Conservation (phyloP, 92 coral and sea anemone genomes). For the Palythoa grandiflora region DNA sequence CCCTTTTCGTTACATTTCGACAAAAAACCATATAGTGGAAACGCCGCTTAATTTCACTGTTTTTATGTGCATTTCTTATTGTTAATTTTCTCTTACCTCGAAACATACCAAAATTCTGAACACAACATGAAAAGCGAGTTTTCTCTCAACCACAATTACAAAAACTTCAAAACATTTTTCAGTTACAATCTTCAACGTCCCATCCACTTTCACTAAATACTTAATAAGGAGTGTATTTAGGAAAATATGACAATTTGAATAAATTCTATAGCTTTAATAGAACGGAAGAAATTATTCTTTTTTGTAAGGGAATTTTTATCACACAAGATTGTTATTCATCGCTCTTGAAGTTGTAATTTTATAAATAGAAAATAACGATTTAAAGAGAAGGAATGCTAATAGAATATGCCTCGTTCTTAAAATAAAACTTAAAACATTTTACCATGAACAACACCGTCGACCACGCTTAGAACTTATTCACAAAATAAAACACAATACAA, state of each 20-base stretch:
- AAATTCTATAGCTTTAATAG: not conserved
- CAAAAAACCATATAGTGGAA: not conserved
- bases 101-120: not conserved
- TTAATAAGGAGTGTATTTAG: not conserved
- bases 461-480: not conserved
- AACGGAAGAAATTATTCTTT: not conserved
- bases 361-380: not conserved
- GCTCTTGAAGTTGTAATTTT: not conserved
- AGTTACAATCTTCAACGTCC: not conserved
- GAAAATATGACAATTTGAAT: not conserved
- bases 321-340: not conserved
- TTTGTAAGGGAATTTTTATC: not conserved
- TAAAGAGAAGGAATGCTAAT: not conserved
- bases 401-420: too few relatives aligned
- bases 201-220: not conserved
- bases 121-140: not conserved
- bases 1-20: not conserved
- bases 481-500: conserved; percentile 5
- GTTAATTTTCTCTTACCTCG: not conserved
- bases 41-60: not conserved
- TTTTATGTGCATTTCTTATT: not conserved
- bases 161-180: not conserved
- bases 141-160: not conserved
- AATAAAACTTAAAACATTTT: not conserved
- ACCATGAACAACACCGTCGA: not conserved